phyloP scores from a whole-genome alignment of 1,140 invertebrate genomes.

The Agrypnia vestita region DNA sequence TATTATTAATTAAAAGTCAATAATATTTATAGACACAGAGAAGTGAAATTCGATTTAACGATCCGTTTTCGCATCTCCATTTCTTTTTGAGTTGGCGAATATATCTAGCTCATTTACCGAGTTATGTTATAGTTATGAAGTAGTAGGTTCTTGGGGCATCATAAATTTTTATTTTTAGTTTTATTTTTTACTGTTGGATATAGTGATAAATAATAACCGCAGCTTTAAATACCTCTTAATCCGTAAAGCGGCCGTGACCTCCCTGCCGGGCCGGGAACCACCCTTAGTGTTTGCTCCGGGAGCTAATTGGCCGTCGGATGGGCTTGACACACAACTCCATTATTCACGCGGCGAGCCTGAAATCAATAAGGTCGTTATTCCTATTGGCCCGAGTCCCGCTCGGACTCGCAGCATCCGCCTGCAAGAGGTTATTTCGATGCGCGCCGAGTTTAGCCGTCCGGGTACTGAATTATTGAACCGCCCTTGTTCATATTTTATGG shows the following conservation, averaged over 20 bases:
- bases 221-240: constrained; percentile 3
- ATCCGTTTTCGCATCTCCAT: too few relatives aligned
- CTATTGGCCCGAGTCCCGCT: constrained; percentile 14
- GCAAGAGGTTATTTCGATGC: not conserved
- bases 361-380: constrained; percentile 57
- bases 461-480: constrained; percentile 20
- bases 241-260: not conserved
- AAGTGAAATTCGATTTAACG: too few relatives aligned
- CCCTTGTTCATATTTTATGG: constrained; percentile 10
- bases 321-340: constrained; percentile 59
- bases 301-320: constrained; percentile 59
- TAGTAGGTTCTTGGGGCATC: too few relatives aligned
- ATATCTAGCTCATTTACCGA: too few relatives aligned
- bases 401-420: not conserved
- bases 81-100: too few relatives aligned
- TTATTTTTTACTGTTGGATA: too few relatives aligned
- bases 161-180: too few relatives aligned
- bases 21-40: too few relatives aligned
- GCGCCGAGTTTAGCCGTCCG: not conserved
- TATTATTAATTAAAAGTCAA: too few relatives aligned
- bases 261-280: not conserved
- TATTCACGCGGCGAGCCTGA: constrained; percentile 56
- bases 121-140: too few relatives aligned
- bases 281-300: constrained; percentile 7
- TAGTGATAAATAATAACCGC: too few relatives aligned